These are phyloP conservation scores for Phataginus tricuspis DNA, from an alignment of 2,797 vertebrate species.

Conservation along the genomic window DNA sequence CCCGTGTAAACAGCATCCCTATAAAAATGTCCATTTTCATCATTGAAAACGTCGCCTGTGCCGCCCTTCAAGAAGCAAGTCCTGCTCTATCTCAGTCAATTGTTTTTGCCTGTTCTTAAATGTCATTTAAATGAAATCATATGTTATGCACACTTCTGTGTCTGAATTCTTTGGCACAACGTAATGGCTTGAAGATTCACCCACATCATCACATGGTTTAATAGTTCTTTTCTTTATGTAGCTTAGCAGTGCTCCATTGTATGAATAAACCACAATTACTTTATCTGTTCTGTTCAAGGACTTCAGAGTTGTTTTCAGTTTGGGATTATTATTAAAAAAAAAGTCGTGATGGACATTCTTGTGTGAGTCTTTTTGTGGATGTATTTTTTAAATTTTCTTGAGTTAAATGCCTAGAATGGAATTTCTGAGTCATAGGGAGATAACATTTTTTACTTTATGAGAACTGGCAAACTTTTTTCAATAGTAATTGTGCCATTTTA, in stretches of 20 bases:
- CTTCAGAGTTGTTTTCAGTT: neutral
- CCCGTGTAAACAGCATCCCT: neutral
- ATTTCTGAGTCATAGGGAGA: neutral
- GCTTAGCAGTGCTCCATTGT: neutral
- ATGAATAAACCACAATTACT: neutral
- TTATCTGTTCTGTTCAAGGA: neutral
- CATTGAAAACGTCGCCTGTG: neutral
- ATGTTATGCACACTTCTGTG: neutral
- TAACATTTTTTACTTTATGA: neutral
- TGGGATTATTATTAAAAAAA: neutral
- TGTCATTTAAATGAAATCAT: neutral
- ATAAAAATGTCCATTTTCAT: neutral
- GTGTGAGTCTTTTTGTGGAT: neutral
- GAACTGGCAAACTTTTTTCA: neutral
- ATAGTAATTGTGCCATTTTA: neutral
- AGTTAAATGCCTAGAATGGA: neutral
- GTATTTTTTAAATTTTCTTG: neutral
- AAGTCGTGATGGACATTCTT: neutral
- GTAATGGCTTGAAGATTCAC: neutral
- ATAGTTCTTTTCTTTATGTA: neutral
- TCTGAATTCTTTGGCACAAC: neutral
- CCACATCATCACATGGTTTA: too few relatives aligned
- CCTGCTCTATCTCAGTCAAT: neutral
- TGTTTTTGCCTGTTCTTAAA: neutral
- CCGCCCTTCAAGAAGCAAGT: neutral